phyloP scores from a whole-genome alignment of 2,888 invertebrate species.

The Tetranychus piercei region DNA sequence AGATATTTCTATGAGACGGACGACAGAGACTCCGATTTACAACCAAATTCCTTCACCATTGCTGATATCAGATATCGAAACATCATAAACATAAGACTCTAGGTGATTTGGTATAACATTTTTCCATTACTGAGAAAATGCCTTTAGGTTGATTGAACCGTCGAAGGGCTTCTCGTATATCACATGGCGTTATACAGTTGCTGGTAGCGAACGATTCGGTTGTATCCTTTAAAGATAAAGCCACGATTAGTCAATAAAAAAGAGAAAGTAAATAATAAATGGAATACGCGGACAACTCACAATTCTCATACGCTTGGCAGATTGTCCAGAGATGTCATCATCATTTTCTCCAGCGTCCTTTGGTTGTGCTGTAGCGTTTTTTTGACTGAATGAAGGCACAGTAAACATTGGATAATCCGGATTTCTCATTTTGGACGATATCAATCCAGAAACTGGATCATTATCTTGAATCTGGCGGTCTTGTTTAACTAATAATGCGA shows the following conservation, averaged over 20 bases:
- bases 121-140: not conserved
- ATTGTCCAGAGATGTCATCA: not conserved
- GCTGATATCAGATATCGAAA: not conserved
- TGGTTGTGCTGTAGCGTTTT: not conserved
- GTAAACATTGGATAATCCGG: not conserved
- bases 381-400: not conserved
- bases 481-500: constrained; percentile 57
- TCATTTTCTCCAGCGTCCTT: not conserved
- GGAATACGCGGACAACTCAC: not conserved
- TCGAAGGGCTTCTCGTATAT: constrained; percentile 4
- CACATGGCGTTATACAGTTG: not conserved
- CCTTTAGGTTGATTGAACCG: not conserved
- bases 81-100: not conserved
- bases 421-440: constrained; percentile 19
- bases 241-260: too few relatives aligned
- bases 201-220: not conserved
- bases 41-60: not conserved
- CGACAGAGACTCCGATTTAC: not conserved
- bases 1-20: not conserved
- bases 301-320: not conserved
- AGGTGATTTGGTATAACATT: not conserved
- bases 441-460: constrained; percentile 30
- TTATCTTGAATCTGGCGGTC: constrained; percentile 36
- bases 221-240: not conserved
- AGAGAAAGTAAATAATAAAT: not conserved